These are phyloP conservation scores for Horisme vitalbata DNA, from an alignment of 2,888 invertebrate species.

Conservation along the genomic window DNA sequence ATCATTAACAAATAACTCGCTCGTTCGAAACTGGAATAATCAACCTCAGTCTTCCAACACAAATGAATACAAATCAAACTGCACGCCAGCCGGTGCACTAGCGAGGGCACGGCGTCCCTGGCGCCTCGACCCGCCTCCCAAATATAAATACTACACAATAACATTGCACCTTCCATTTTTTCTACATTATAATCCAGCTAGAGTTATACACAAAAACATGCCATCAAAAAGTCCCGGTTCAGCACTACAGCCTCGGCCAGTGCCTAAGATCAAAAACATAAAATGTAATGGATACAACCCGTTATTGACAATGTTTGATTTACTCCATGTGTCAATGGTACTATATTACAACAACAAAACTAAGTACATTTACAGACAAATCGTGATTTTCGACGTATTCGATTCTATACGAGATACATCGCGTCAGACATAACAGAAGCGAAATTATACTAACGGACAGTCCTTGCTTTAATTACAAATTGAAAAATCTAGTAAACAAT, in stretches of 20 bases:
- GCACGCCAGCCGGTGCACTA: constrained; percentile 38
- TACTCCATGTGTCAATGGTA: constrained; percentile 38
- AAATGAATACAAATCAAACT: constrained; percentile 71
- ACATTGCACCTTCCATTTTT: constrained; percentile 78
- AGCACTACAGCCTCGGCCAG: constrained; percentile 36
- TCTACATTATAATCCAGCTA: constrained; percentile 61
- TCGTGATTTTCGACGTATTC: constrained; percentile 24
- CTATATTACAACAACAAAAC: constrained; percentile 40
- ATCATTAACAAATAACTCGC: constrained; percentile 82
- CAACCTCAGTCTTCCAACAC: constrained; percentile 81
- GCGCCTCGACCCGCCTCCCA: constrained; percentile 26
- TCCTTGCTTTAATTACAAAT: constrained; percentile 30
- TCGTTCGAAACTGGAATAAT: constrained; percentile 80
- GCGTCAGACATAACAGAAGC: constrained; percentile 42
- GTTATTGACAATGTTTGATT: constrained; percentile 49
- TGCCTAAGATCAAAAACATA: constrained; percentile 41
- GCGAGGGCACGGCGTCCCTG: constrained; percentile 50
- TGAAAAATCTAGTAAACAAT: constrained; percentile 34
- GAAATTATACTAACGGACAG: constrained; percentile 29
- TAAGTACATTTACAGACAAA: constrained; percentile 50
- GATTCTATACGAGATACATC: constrained; percentile 38
- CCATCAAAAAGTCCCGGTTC: constrained; percentile 56
- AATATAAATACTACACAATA: constrained; percentile 64
- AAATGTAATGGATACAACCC: constrained; percentile 47
- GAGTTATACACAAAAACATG: constrained; percentile 66